These are phyloP conservation scores for Pogoniulus pusillus DNA, from an alignment of 2,797 vertebrate genomes.

Conservation along the genomic window DNA sequence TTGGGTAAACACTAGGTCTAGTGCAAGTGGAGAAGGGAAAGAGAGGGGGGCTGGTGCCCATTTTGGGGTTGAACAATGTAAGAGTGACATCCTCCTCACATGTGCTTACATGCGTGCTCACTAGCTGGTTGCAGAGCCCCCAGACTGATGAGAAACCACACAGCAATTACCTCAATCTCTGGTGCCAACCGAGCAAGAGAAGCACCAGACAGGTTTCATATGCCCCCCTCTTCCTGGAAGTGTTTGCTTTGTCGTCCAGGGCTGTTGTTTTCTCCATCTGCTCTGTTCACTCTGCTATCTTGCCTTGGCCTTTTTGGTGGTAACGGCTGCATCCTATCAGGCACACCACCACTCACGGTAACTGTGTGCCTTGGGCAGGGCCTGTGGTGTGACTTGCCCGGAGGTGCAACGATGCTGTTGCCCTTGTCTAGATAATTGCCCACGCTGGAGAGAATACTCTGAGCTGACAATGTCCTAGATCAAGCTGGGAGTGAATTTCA, in stretches of 20 bases:
- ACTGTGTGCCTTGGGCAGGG: not conserved
- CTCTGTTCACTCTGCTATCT: rapidly evolving
- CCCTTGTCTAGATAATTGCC: rapidly evolving
- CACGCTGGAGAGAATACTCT: not conserved
- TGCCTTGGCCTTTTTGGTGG: not conserved
- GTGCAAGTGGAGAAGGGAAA: not conserved
- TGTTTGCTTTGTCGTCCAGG: not conserved
- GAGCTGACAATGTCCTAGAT: not conserved
- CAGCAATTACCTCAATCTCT: rapidly evolving
- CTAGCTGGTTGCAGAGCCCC: not conserved
- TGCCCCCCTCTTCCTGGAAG: not conserved
- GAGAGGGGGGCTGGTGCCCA: not conserved
- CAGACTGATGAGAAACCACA: not conserved
- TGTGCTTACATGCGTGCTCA: rapidly evolving
- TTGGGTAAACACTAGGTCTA: not conserved
- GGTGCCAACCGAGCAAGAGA: not conserved
- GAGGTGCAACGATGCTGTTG: not conserved
- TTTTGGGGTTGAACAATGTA: not conserved
- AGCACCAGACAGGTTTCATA: not conserved
- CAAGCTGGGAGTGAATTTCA: not conserved
- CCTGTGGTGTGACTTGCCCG: not conserved
- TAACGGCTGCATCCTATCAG: not conserved
- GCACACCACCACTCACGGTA: rapidly evolving
- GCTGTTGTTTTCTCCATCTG: not conserved
- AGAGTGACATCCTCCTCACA: not conserved